Evolutionary conservation across 37 sponge, comb jelly and placozoan species (phyloP).

Genomic region (Ianthella basta): DNA sequence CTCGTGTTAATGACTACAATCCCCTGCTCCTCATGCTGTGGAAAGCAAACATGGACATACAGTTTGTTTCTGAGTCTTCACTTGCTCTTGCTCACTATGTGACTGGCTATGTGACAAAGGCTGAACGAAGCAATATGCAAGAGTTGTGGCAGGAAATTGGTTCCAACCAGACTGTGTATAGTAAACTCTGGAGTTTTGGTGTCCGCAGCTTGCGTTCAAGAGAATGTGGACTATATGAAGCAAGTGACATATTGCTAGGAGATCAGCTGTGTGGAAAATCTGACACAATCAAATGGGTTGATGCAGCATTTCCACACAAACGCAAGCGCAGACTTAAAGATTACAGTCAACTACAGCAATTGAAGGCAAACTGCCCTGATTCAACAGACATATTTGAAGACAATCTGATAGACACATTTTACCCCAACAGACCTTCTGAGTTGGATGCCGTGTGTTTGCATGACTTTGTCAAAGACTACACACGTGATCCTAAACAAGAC

Average conservation of each 20-base stretch:
- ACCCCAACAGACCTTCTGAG: constrained; percentile 31
- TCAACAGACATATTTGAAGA: constrained; percentile 33
- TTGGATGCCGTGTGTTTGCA: constrained; percentile 12
- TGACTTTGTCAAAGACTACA: constrained; percentile 22
- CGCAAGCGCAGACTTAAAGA: constrained; percentile 26
- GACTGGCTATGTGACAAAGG: constrained; percentile 51
- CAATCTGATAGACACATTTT: constrained; percentile 34
- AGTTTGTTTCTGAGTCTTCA: constrained; percentile 44
- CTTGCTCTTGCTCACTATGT: constrained; percentile 43
- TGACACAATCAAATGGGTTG: constrained; percentile 38
- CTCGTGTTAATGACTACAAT: constrained; percentile 53
- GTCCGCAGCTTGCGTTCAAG: neutral
- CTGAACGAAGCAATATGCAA: constrained; percentile 42
- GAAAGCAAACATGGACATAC: constrained; percentile 54
- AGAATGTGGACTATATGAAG: neutral
- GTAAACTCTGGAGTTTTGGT: constrained; percentile 26
- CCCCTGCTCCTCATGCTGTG: constrained; percentile 45
- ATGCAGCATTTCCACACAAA: constrained; percentile 25
- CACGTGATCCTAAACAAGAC: neutral
- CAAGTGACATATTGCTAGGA: constrained; percentile 19
- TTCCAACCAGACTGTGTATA: neutral
- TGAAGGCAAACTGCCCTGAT: neutral
- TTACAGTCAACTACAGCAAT: neutral
- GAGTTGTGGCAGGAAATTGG: constrained; percentile 35
- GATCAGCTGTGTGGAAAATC: constrained; percentile 33